Evolutionary conservation across 2,888 invertebrate species (phyloP), one percentile per base, ranked within the genome.

Genomic region (Plusia festucae): DNA sequence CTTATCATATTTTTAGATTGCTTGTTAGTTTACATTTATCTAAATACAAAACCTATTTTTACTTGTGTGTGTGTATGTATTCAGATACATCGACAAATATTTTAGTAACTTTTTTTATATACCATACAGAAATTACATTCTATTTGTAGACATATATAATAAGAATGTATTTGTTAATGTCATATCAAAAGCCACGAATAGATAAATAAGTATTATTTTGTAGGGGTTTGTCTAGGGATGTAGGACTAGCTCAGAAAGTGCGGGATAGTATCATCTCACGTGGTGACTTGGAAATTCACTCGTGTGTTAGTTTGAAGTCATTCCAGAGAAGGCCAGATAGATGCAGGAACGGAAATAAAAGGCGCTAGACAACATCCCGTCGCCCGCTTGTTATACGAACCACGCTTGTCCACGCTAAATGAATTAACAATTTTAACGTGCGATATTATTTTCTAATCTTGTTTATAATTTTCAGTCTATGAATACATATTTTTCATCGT

Each of bases 251-350:
- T 58, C 13, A 59, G 69, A 60, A n/a, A 53, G 70, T 73, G 74
- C 53, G 57, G 58, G 67, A 67, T 44, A 55, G 61, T 67, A 20
- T 53, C 60, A 52, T 61, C 69, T 62, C 44, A 65, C 57, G 54
- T 53, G 34, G 46, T 59, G 57, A 69, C 65, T 60, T 49, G 70
- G 61, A 68, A 65, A 49, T 49, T 64, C 59, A 76, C 64, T 67
- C 60, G 73, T 79, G 76, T 69, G 69, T 79, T 79, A 81, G 73
- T 66, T 67, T 56, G 60, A 68, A 58, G 68, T 66, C 65, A 72
- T 79, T 71, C 68, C 66, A 79, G 53, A 81, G 53, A 74, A 74
- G 70, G 55, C 24, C 60, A 70, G 58, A 81, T 67, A 81, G 63
- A 69, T 68, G 70, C 24, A 70, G 66, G 69, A 72, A 76, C 61